These are phyloP conservation scores for Australoheros facetus DNA, from an alignment of 2,797 vertebrate species.

Conservation along the genomic window DNA sequence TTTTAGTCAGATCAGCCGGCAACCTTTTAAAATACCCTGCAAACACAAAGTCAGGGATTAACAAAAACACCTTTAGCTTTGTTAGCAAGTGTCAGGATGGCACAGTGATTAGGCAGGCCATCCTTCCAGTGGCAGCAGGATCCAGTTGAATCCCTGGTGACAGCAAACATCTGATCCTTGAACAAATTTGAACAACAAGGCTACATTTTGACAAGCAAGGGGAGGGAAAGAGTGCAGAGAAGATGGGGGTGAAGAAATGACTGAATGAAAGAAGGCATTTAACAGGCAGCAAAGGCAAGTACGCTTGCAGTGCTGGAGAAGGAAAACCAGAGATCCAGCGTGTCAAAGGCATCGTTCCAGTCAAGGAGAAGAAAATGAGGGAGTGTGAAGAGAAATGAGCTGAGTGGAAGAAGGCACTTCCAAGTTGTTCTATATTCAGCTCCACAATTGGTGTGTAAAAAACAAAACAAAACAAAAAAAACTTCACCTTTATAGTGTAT, in stretches of 20 bases:
- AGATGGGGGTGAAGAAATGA: conserved; percentile 4
- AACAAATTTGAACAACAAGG: conserved; percentile 4
- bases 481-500: neutral
- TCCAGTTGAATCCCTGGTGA: conserved; percentile 28
- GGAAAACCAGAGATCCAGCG: conserved; percentile 29
- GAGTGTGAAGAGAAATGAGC: conserved; percentile 6
- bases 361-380: conserved; percentile 20
- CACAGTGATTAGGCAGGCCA: conserved; percentile 10
- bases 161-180: conserved; percentile 7
- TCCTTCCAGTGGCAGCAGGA: conserved; percentile 20
- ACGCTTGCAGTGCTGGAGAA: conserved; percentile 3
- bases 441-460: neutral
- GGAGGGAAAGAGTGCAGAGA: neutral
- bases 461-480: neutral
- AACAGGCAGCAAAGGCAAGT: conserved; percentile 2
- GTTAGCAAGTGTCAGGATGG: neutral
- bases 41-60: conserved; percentile 9
- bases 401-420: conserved; percentile 13
- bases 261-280: conserved; percentile 10
- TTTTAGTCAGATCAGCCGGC: conserved; percentile 13
- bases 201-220: conserved; percentile 4
- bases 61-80: neutral
- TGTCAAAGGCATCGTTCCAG: conserved; percentile 34
- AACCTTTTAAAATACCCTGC: conserved; percentile 21
- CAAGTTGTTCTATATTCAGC: conserved; percentile 1